Conservation (phyloP, 1,140 invertebrate genomes). For the Diachasma alloeum region DNA sequence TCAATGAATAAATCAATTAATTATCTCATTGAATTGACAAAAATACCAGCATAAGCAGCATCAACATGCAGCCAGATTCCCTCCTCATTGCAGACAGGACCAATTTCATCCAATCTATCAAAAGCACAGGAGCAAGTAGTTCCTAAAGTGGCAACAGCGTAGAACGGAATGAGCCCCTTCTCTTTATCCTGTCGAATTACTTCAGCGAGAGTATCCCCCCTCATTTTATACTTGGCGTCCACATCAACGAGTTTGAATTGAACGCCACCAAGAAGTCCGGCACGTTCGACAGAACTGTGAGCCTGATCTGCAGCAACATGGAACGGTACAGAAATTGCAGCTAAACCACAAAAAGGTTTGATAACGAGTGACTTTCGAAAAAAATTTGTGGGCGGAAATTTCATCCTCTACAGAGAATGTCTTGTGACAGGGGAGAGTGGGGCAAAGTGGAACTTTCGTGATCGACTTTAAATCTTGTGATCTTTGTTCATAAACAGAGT, state of each 20-base stretch:
- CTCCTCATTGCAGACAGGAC: constrained; percentile 78
- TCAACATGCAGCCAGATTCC: constrained; percentile 93
- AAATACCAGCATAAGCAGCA: constrained; percentile 86
- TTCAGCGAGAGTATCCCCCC: constrained; percentile 81
- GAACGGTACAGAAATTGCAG: too few relatives aligned
- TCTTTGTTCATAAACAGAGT: too few relatives aligned
- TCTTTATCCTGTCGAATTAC: constrained; percentile 85
- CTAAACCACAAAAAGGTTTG: too few relatives aligned
- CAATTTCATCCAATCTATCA: constrained; percentile 87
- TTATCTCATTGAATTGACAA: background rate
- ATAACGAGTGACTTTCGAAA: too few relatives aligned
- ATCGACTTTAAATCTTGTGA: too few relatives aligned
- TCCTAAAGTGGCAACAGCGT: constrained; percentile 85
- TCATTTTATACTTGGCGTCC: constrained; percentile 80
- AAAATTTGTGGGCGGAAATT: too few relatives aligned
- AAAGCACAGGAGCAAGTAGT: constrained; percentile 92
- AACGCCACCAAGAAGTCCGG: constrained; percentile 88
- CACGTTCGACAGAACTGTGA: constrained; percentile 94
- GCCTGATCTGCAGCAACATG: constrained; percentile 76
- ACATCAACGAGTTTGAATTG: constrained; percentile 81
- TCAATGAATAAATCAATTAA: background rate
- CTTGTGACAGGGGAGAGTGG: too few relatives aligned
- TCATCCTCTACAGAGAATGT: too few relatives aligned
- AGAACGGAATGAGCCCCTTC: constrained; percentile 88
- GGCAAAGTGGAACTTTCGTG: too few relatives aligned